Conservation (phyloP, 2,113 vertebrate genomes). For the Atractosteus spatula region DNA sequence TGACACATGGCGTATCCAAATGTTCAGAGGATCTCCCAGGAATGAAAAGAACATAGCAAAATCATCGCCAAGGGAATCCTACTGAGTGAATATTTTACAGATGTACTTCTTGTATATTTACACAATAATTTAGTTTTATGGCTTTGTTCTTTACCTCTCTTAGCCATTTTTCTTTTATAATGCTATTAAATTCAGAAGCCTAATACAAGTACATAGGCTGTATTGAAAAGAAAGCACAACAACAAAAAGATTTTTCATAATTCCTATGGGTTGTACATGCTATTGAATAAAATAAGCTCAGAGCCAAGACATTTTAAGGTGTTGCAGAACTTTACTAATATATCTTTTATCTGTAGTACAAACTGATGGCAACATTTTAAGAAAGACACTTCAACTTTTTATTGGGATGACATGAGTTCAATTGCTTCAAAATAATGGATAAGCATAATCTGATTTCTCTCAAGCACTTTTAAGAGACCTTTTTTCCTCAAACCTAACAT, state of each 20-base stretch:
- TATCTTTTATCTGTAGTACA: neutral
- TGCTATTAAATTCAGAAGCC: slow-evolving; percentile 81
- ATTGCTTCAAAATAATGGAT: too few relatives aligned
- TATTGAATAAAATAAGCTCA: slow-evolving; percentile 70
- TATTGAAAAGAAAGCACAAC: slow-evolving; percentile 49
- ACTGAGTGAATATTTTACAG: slow-evolving; percentile 85
- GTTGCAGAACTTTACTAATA: slow-evolving; percentile 60
- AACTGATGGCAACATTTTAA: neutral
- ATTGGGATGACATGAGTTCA: neutral
- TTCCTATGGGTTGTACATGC: slow-evolving; percentile 73
- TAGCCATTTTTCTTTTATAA: slow-evolving; percentile 83
- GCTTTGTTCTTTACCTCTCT: slow-evolving; percentile 79
- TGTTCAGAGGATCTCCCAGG: slow-evolving; percentile 80
- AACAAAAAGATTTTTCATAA: slow-evolving; percentile 82
- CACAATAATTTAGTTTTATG: slow-evolving; percentile 86
- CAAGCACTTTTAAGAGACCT: too few relatives aligned
- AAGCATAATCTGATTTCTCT: too few relatives aligned
- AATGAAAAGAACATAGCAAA: slow-evolving; percentile 76
- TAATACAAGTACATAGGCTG: slow-evolving; percentile 81
- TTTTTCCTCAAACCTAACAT: too few relatives aligned
- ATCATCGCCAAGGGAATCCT: slow-evolving; percentile 82
- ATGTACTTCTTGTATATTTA: slow-evolving; percentile 84
- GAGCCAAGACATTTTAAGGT: slow-evolving; percentile 79
- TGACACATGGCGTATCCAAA: slow-evolving; percentile 77
- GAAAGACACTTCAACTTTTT: neutral